Base-by-base conservation (phyloP, 2,113 vertebrate species). In the Poicephalus gulielmi region DNA sequence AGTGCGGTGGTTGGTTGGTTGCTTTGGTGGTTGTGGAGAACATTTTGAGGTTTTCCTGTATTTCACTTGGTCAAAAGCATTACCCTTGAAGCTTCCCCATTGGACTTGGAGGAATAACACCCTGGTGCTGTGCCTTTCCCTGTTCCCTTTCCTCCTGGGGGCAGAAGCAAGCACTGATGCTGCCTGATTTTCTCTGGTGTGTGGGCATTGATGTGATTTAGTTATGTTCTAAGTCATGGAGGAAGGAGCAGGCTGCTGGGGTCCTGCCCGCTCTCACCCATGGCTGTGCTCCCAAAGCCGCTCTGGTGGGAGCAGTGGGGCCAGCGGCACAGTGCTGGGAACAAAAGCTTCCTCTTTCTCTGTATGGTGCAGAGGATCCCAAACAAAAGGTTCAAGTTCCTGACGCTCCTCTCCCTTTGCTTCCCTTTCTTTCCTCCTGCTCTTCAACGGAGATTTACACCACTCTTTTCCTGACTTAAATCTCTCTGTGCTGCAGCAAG, bases 21-120 rank as follows among this genome's bases (percentile, higher is more conserved):
- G 10, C 6, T 67, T 57, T 0, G 0, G 55, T 35, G 14, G 47
- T 22, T 27, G 69, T 0, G 2, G 46, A 24, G 37, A 66, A 11
- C 3, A 4, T 24, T 4, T 12, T 49, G 47, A 57, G 83, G 4
- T 17, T 71, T 17, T 22, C 10, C 14, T 14, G 22, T 13, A 0
- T 27, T 68, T 50, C 6, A 9, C 27, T 49, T 2, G 39, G 37
- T 60, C n/a, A 13, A 16, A 78, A 67, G 30, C 2, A 1, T 6
- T 33, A 5, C 0, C 0, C 13, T 30, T 11, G 2, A 2, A 13
- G 30, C 31, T n/a, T 46, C 11, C 22, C 3, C 3, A 0, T 9
- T 1, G 14, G 39, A 4, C 3, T 8, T 11, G 10, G 52, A 30
- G 53, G 59, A 41, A 25, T 3, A 13, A 3, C 3, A 6, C 3